Evolutionary conservation across 2,797 vertebrate genomes (phyloP), one percentile per base, ranked within the genome.

Genomic region (Acrossocheilus wenchowensis): DNA sequence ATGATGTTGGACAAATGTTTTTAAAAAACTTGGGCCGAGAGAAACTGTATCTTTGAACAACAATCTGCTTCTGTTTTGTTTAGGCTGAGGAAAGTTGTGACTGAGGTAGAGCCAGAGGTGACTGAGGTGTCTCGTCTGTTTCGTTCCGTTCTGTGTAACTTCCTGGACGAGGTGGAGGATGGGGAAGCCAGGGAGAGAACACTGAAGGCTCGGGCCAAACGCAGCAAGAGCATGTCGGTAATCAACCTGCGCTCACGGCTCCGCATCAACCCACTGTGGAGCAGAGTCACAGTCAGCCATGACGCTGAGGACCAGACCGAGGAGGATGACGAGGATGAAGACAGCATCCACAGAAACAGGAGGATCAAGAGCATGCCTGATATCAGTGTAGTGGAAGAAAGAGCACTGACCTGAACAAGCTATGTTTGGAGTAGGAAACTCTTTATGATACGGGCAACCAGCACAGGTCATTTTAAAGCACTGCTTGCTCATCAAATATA

Each of bases 81-180:
- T 83, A 93, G 92, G 82, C 84, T 92, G 26, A 89, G 92, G 48
- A 90, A 89, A 43, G 52, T 91, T 69, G 87, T 94, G 87, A 81
- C 72, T 6, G 90, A 91, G 86, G 90, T 90, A 52, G 92, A 93
- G 74, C 90, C 90, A 0, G 90, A 92, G 23, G 88, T 90, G 43
- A 81, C 74, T 1, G 92, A 92, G 85, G 89, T 93, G 83, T 87
- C 90, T 0, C 89, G 88, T 0, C 86, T 93, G 23, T 92, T 93
- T 69, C 87, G 90, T 36, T 86, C 84, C 0, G 89, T 92, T 15
- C 75, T 94, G 48, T 84, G 87, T 15, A 91, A 91, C 85, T 91
- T 88, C 78, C 23, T 91, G 62, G 89, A 88, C 0, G 86, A 91
- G 52, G 34, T 26, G 57, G 77, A 79, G 54, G 54, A 79, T 15